Evolutionary conservation across 2,797 vertebrate species (phyloP), one percentile per base, ranked within the genome.

Genomic region (Gymnopithys bicolor): DNA sequence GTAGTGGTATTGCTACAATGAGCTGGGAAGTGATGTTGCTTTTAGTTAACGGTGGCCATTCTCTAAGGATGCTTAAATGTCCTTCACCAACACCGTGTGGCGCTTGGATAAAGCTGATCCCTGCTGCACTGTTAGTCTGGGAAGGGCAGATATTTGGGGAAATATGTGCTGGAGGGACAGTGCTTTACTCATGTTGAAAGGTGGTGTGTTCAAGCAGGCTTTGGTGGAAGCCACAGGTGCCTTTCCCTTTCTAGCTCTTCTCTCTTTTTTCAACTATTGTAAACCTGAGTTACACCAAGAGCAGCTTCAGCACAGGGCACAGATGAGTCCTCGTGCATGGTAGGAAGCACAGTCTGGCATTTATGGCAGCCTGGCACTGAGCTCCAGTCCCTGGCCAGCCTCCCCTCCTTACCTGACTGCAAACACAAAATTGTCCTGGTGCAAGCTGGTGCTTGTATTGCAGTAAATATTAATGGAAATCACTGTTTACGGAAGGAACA

Each of bases 291-390:
- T 39, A 11, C 10, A 46, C 7, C 18, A 19, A 4, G 19, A 30
- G 0, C 2, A 10, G 48, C 15, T 48, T 16, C 15, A 28, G 45
- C 0, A 2, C 35, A 60, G 64, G 52, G 58, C 46, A 17, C 6
- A 15, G 49, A 2, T 0, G 14, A 75, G 35, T 25, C 53, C 22
- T 27, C 0, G 0, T 25, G 46, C 74, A 25, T 52, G 9, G 16
- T 18, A 9, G 62, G 69, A 43, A 32, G 51, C 0, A 1, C 35
- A 59, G 15, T 19, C 2, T 4, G 16, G 41, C 7, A 2, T 71
- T 78, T 48, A 1, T 53, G 14, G 19, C 23, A 33, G 32, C 23
- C 60, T 81, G 46, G 21, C 1, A 7, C 64, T 0, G 2, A 71
- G 53, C 63, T 39, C 58, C 19, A 10, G 63, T 24, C 49, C 23